Conservation (phyloP, 2,113 vertebrate species). For the Limnothrissa miodon region DNA sequence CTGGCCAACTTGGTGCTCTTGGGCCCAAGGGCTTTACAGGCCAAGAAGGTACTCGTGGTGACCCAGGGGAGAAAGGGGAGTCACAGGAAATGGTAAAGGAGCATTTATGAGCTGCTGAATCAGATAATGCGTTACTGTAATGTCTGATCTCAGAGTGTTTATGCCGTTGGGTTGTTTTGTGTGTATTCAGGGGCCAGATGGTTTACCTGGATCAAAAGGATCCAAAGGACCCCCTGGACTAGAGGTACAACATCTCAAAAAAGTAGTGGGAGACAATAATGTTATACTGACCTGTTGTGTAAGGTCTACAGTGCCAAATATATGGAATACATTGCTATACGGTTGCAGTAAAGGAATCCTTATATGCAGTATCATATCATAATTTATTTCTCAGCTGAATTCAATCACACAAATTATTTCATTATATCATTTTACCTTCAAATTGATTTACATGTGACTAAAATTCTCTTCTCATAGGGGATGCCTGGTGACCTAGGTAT, state of each 20-base stretch:
- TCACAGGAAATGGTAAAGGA: conserved; percentile 65
- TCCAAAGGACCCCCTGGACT: conserved; percentile 54
- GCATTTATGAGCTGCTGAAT: not conserved
- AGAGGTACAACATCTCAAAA: conserved; percentile 56
- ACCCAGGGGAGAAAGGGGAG: conserved; percentile 63
- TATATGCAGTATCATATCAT: too few species aligned
- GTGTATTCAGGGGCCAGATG: conserved; percentile 64
- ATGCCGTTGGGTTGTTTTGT: conserved; percentile 6
- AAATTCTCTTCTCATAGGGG: conserved; percentile 53
- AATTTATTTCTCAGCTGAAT: not conserved
- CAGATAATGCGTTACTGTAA: not conserved
- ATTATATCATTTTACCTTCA: not conserved
- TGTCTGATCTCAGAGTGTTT: not conserved
- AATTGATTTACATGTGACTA: not conserved
- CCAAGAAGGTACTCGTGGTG: conserved; percentile 58
- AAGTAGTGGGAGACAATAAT: not conserved
- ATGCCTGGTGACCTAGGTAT: conserved; percentile 60
- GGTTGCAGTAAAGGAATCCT: not conserved
- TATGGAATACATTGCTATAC: not conserved
- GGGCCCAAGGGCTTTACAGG: conserved; percentile 70
- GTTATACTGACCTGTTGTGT: not conserved
- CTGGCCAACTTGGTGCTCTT: conserved; percentile 51
- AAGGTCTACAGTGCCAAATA: too few species aligned
- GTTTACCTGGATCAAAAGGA: conserved; percentile 60
- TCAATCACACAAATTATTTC: not conserved